A percentile compares a stretch with the other conserved stretches of the same genome.
Conservation (phyloP, 2,888 invertebrate genomes). For the Stenurella melanura region DNA sequence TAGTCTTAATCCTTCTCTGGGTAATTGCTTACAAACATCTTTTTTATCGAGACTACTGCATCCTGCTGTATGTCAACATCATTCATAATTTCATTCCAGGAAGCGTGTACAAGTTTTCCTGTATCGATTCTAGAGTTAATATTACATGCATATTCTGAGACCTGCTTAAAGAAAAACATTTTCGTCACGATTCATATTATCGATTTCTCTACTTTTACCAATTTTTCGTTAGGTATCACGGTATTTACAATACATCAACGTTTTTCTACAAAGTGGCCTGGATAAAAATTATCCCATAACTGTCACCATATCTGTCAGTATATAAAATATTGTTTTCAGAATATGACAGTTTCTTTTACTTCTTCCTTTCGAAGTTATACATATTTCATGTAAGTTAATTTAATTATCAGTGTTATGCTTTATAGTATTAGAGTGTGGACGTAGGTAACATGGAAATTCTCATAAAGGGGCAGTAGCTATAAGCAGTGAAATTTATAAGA, state of each 20-base stretch:
- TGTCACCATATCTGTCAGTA: slow-evolving; percentile 24
- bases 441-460: too few species aligned
- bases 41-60: background rate
- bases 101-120: background rate
- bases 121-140: background rate
- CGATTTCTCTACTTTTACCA: too few species aligned
- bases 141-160: too few species aligned
- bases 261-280: slow-evolving; percentile 6
- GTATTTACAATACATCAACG: background rate
- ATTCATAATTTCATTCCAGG: background rate
- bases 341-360: slow-evolving; percentile 36
- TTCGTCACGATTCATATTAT: too few species aligned
- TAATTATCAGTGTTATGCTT: too few species aligned
- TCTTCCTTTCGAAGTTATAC: slow-evolving; percentile 24
- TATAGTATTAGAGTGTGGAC: too few species aligned
- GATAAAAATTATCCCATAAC: slow-evolving; percentile 19
- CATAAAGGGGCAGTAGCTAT: too few species aligned
- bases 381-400: slow-evolving; percentile 34
- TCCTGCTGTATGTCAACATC: background rate
- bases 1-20: too few species aligned
- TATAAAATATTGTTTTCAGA: slow-evolving; percentile 23
- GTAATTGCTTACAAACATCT: too few species aligned
- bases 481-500: too few species aligned
- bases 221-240: too few species aligned
- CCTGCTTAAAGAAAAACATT: too few species aligned